phyloP scores from a whole-genome alignment of 2,797 vertebrate genomes.

The Poeciliopsis presidionis region DNA sequence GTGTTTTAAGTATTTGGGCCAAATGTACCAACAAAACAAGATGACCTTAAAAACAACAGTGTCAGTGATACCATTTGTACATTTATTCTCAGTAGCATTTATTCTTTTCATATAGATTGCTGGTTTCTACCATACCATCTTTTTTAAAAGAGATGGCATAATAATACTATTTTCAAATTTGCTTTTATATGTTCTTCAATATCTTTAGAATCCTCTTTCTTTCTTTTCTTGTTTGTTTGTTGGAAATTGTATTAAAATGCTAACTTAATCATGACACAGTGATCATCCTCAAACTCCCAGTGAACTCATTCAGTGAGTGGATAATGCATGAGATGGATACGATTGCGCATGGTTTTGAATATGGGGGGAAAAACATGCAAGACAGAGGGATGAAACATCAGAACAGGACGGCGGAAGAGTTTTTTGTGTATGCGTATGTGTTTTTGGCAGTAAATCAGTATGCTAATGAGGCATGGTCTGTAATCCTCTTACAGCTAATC shows the following conservation, averaged over 20 bases:
- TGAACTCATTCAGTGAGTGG: conserved; percentile 28
- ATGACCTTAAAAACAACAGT: not conserved
- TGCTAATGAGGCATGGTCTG: conserved; percentile 81
- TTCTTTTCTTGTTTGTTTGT: conserved; percentile 8
- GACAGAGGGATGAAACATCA: conserved; percentile 37
- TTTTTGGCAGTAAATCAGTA: conserved; percentile 79
- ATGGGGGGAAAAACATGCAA: not conserved
- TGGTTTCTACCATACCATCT: not conserved
- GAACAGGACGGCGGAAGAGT: conserved; percentile 37
- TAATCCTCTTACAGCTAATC: conserved; percentile 81
- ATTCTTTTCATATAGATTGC: not conserved
- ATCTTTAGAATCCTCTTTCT: conserved; percentile 5
- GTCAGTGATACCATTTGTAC: not conserved
- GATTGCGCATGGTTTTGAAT: conserved; percentile 37
- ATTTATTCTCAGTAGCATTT: not conserved
- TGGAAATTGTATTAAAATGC: conserved; percentile 9
- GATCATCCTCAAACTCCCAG: conserved; percentile 10
- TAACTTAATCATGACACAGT: conserved; percentile 8
- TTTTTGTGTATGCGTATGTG: conserved; percentile 68
- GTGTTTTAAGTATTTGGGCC: not conserved
- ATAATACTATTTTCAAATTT: not conserved
- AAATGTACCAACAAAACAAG: not conserved
- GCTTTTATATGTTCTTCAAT: not conserved
- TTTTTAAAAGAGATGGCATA: not conserved
- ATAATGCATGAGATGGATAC: conserved; percentile 24